These are phyloP conservation scores for Pseudoips prasinana DNA, from an alignment of 2,888 invertebrate genomes.

Conservation along the genomic window DNA sequence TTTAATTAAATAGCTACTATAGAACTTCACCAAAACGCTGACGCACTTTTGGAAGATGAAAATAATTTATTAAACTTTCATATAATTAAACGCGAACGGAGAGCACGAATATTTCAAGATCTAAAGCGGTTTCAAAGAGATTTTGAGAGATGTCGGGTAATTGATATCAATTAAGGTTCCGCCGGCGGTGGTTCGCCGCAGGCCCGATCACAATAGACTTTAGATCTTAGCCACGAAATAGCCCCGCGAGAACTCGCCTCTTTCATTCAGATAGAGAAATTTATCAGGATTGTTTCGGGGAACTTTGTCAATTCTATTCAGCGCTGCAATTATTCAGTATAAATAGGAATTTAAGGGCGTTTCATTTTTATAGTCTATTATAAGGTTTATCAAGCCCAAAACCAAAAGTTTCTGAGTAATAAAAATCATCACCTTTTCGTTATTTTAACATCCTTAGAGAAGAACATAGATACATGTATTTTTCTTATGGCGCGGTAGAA, in stretches of 20 bases:
- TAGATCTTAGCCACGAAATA: conserved; percentile 46
- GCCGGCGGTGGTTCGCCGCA: conserved; percentile 48
- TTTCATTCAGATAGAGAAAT: conserved; percentile 46
- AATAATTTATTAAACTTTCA: conserved; percentile 41
- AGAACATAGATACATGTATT: too few relatives aligned
- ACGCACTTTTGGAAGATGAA: conserved; percentile 24
- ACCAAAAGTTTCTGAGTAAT: too few relatives aligned
- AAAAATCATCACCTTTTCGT: too few relatives aligned
- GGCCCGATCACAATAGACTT: conserved; percentile 51
- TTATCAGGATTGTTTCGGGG: conserved; percentile 48
- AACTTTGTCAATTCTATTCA: conserved; percentile 25
- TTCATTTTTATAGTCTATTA: conserved; percentile 18
- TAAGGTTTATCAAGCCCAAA: too few relatives aligned
- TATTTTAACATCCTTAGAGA: too few relatives aligned
- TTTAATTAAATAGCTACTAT: conserved; percentile 11
- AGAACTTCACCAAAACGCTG: conserved; percentile 17
- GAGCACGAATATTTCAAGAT: conserved; percentile 44
- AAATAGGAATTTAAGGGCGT: conserved; percentile 26
- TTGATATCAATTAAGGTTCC: conserved; percentile 70
- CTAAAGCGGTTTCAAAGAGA: conserved; percentile 50
- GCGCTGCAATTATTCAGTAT: conserved; percentile 35
- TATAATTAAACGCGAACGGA: conserved; percentile 39
- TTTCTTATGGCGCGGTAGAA: too few relatives aligned
- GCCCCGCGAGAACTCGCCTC: conserved; percentile 28
- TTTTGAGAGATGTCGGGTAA: conserved; percentile 58